Base-by-base conservation (phyloP, 1,140 invertebrate genomes). In the Onthophagus taurus region DNA sequence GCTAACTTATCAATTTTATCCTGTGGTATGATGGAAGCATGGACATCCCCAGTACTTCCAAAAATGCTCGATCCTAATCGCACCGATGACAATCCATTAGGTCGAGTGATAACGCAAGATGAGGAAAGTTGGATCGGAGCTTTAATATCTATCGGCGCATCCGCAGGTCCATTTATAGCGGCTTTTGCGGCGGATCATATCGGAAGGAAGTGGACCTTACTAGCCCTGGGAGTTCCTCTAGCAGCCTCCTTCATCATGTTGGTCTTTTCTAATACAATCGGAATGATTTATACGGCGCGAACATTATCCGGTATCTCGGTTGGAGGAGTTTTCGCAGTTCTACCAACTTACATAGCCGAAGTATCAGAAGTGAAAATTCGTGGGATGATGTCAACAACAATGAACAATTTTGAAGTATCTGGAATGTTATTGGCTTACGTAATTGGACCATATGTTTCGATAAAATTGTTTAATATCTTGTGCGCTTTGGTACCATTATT, bases 111-210 rank as follows among this genome's bases (percentile, higher is more conserved):
- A 3, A 69, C 64, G 0, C 11, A 45, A 0, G 69, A 74, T 2
- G 66, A 85, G 52, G 66, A 69, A 36, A 81, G 85, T 0, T 93
- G 86, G 87, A 82, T 93, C 45, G 85, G 82, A 1, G 86, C 85
- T 0, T 61, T 91, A 4, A 67, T 91, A 34, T 77, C 85, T 0
- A 54, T 93, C 11, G 89, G 88, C 7, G 85, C 87, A 12, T 69
- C 85, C 8, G 53, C 85, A 16, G 86, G 86, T 7, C 76, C 78
- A 0, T 76, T 78, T 49, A 58, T 71, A 9, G 76, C 72, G 1
- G 78, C 77, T 24, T 67, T 77, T 2, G 55, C 74, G 4, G 76
- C 86, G 69, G 83, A 89, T 50, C 74, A 68, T 49, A 67, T 81
- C 31, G 89, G 89, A 0, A 5, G 70, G 44, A 71, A 69, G 46